Conservation (phyloP, 2,797 vertebrate species). For the Denticeps clupeoides region DNA sequence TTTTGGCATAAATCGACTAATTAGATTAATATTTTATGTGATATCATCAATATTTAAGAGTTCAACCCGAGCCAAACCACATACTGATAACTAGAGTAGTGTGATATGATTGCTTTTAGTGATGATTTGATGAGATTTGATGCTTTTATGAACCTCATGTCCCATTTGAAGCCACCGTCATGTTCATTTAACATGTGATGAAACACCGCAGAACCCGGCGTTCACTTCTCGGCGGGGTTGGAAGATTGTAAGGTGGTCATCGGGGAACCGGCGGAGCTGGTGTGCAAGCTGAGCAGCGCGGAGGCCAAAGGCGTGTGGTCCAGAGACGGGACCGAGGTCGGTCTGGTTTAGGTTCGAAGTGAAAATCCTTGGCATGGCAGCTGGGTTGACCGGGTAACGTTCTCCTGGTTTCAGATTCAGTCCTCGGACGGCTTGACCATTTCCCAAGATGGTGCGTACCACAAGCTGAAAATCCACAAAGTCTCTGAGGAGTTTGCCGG, state of each 20-base stretch:
- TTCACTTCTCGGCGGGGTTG: constrained; percentile 66
- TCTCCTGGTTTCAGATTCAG: constrained; percentile 35
- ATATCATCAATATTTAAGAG: too few relatives aligned
- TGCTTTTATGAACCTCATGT: too few relatives aligned
- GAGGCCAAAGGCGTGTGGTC: constrained; percentile 71
- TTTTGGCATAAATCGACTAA: too few relatives aligned
- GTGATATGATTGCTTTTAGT: too few relatives aligned
- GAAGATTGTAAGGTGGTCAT: constrained; percentile 58
- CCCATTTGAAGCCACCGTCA: not conserved
- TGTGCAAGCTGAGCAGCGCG: constrained; percentile 66
- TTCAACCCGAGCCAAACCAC: too few relatives aligned
- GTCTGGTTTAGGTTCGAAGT: too few relatives aligned
- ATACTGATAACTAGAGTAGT: too few relatives aligned
- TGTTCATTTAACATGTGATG: not conserved
- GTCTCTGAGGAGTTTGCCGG: constrained; percentile 63
- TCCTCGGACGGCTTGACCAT: constrained; percentile 55
- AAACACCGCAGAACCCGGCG: constrained; percentile 50
- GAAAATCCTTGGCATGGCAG: too few relatives aligned
- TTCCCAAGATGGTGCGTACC: constrained; percentile 62
- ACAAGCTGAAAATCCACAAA: constrained; percentile 64
- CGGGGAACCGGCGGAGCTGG: constrained; percentile 63
- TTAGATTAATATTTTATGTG: too few relatives aligned
- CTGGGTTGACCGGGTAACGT: not conserved
- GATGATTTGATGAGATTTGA: too few relatives aligned
- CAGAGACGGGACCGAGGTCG: constrained; percentile 76